Evolutionary conservation across 2,888 invertebrate genomes (phyloP).

Genomic region (Zele albiditarsus): DNA sequence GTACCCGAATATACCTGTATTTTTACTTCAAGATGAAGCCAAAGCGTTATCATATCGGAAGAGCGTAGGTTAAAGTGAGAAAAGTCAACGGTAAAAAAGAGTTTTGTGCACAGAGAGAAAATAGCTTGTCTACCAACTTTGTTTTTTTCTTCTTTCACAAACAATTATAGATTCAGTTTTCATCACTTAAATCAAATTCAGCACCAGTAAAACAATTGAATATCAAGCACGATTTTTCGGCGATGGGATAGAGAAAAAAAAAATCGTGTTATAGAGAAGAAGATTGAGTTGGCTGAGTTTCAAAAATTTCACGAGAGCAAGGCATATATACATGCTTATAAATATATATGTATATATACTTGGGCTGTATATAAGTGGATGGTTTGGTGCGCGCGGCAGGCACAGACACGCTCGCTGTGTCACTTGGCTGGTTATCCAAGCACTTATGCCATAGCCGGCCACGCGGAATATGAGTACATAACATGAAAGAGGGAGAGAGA

Average conservation of each 20-base stretch:
- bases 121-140: no score
- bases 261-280: conserved; percentile 64
- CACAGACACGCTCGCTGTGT: conserved; percentile 61
- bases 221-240: background rate
- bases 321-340: background rate
- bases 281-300: conserved; percentile 71
- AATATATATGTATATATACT: background rate
- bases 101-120: no score
- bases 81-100: conserved; percentile 60
- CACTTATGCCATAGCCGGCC: conserved; percentile 70
- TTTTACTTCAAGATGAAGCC: conserved; percentile 57
- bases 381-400: background rate
- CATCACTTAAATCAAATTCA: no score
- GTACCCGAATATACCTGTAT: background rate
- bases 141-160: no score
- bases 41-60: conserved; percentile 68
- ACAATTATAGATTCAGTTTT: no score
- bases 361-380: background rate
- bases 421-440: conserved; percentile 73
- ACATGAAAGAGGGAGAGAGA: conserved; percentile 68
- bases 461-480: conserved; percentile 72
- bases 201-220: background rate
- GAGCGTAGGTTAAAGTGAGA: conserved; percentile 70
- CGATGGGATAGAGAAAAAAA: conserved; percentile 51
- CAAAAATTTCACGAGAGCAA: conserved; percentile 67